Conservation (phyloP, 92 coral and sea anemone species). For the Paragorgia papillata region DNA sequence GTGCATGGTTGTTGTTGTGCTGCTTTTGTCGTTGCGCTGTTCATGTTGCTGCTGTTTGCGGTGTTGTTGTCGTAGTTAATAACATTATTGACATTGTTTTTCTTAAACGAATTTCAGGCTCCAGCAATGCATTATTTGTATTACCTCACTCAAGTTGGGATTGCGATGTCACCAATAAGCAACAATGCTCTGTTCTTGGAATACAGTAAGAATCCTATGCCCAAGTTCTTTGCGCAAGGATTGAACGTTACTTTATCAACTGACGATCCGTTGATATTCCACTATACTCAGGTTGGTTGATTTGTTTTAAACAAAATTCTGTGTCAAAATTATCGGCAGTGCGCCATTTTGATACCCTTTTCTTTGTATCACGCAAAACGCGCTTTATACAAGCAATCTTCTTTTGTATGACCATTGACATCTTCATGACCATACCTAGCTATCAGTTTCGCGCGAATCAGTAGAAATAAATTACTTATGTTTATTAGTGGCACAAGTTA, state of each 20-base stretch:
- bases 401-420: too few relatives aligned
- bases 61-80: background rate
- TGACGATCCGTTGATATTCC: constrained; percentile 94
- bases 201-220: constrained; percentile 89
- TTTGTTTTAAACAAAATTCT: background rate
- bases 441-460: too few relatives aligned
- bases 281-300: constrained; percentile 76
- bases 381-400: too few relatives aligned
- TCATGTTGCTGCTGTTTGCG: too few relatives aligned
- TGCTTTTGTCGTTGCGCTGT: too few relatives aligned
- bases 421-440: too few relatives aligned
- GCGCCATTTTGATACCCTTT: too few relatives aligned
- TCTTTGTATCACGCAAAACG: too few relatives aligned
- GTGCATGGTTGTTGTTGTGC: too few relatives aligned
- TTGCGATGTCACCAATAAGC: constrained; percentile 99
- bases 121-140: constrained; percentile 94
- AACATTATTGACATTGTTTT: background rate
- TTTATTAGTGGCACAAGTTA: too few relatives aligned
- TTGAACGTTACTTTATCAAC: constrained; percentile 81
- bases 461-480: too few relatives aligned
- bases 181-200: constrained; percentile 93
- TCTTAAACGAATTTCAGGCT: constrained; percentile 46
- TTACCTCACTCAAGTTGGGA: constrained; percentile 89
- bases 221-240: constrained; percentile 81
- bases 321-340: background rate